phyloP scores from a whole-genome alignment of 2,113 vertebrate species.

The Sorex fumeus region DNA sequence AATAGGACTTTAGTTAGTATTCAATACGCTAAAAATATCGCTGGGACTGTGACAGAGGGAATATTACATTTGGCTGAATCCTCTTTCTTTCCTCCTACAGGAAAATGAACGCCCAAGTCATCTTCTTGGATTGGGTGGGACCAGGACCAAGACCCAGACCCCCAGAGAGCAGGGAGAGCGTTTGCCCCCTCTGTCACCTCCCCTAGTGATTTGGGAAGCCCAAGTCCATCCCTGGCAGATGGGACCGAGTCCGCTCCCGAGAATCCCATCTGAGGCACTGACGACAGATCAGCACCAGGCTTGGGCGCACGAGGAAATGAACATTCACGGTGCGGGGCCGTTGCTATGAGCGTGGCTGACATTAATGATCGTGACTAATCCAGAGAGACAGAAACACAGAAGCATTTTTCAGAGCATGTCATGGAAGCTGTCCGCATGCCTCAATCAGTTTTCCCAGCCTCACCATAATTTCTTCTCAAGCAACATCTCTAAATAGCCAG shows the following conservation, averaged over 20 bases:
- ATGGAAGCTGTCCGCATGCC: not conserved
- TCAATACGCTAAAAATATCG: not conserved
- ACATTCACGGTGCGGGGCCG: not conserved
- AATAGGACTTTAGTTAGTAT: not conserved
- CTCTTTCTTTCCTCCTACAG: not conserved
- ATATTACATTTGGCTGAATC: not conserved
- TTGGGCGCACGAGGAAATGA: not conserved
- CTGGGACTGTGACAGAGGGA: not conserved
- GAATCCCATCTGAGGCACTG: not conserved
- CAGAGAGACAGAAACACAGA: not conserved
- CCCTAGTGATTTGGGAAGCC: not conserved
- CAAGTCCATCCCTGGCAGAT: not conserved
- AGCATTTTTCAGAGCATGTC: not conserved
- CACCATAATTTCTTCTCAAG: constrained; percentile 1
- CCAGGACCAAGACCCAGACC: not conserved
- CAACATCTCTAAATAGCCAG: constrained; percentile 49
- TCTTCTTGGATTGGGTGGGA: not conserved
- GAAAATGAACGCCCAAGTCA: not conserved
- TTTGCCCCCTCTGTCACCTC: not conserved
- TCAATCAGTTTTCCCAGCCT: constrained; percentile 6
- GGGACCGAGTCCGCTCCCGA: not conserved
- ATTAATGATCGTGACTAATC: not conserved
- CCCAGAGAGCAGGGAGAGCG: not conserved
- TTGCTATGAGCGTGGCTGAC: not conserved
- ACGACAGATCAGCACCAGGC: not conserved